Percentiles rank a stretch among this genome's conserved stretches.
Conservation (phyloP, 2,113 vertebrate genomes). For the Acinonyx jubatus region DNA sequence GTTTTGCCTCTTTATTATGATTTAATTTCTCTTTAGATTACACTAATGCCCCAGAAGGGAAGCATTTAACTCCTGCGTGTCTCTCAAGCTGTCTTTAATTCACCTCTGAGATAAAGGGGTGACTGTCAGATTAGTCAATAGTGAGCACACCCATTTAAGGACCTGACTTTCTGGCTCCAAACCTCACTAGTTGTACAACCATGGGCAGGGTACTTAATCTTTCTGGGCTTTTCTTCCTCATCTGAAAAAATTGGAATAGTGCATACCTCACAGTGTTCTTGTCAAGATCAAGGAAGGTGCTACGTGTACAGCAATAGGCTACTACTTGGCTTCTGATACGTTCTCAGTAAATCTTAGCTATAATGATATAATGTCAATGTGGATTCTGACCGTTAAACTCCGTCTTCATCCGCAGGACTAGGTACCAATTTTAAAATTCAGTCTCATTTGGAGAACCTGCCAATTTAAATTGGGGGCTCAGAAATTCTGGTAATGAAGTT, state of each 20-base stretch:
- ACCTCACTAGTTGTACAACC: not conserved
- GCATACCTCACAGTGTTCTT: not conserved
- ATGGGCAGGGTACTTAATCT: not conserved
- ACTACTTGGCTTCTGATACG: not conserved
- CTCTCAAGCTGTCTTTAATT: not conserved
- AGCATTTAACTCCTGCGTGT: not conserved
- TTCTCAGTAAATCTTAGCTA: not conserved
- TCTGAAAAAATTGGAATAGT: not conserved
- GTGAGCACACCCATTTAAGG: not conserved
- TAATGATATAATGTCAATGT: too few species aligned
- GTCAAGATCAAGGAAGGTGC: not conserved
- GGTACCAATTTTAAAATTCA: not conserved
- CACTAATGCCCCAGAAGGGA: not conserved
- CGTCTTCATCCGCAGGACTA: not conserved
- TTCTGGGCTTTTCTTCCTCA: not conserved
- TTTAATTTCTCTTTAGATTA: not conserved
- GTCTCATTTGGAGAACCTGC: not conserved
- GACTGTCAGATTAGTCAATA: not conserved
- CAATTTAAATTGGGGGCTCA: not conserved
- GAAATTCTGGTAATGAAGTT: not conserved
- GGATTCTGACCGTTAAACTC: not conserved
- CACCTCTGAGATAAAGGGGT: not conserved
- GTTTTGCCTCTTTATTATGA: not conserved
- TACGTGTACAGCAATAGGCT: not conserved
- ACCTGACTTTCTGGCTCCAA: not conserved